Base-by-base conservation (phyloP, 2,113 vertebrate species). In the Rynchops niger region DNA sequence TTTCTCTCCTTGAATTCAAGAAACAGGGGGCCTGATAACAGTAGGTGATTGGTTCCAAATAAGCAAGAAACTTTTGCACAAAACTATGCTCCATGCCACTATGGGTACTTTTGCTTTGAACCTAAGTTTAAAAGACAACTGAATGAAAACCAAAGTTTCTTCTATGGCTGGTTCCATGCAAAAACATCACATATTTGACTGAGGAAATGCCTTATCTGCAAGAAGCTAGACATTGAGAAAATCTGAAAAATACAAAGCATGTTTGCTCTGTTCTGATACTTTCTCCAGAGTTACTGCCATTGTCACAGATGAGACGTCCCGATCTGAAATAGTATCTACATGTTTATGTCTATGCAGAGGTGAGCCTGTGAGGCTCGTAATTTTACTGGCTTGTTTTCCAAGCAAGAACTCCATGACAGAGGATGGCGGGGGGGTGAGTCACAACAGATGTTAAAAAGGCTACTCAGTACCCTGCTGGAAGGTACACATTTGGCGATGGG, bases 361-460 rank as follows among this genome's bases (percentile, higher is more conserved):
- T 61, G 40, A 72, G 30, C 34, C 27, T 63, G 19, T 27, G 40
- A 86, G n/a, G 27, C 12, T 32, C 15, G 4, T n/a, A n/a, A 74
- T 58, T 62, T 49, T 62, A 84, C 32, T 40, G 20, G 43, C 0
- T n/a, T n/a, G 0, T 52, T 42, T 78, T 49, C 55, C 52, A 78
- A 91, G 84, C 15, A 95, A 59, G 30, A 78, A 45, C 9, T 45
- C n/a, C 1, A 1, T 42, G 52, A 70, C 7, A 84, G 77, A 55
- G 3, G 6, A 58, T 47, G 1, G 4, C 5, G 23, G 4, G 5
- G 27, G n/a, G 11, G 9, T n/a, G n/a, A n/a, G 10, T 38, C 45
- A 40, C 19, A 88, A 53, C 15, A 45, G 45, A 55, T 34, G 9
- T 70, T 74, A 30, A 30, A 81, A 77, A 50, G 38, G 3, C 55